These are phyloP conservation scores for Neolamprologus sp. DNA, from an alignment of 2,113 vertebrate genomes.

Conservation along the genomic window DNA sequence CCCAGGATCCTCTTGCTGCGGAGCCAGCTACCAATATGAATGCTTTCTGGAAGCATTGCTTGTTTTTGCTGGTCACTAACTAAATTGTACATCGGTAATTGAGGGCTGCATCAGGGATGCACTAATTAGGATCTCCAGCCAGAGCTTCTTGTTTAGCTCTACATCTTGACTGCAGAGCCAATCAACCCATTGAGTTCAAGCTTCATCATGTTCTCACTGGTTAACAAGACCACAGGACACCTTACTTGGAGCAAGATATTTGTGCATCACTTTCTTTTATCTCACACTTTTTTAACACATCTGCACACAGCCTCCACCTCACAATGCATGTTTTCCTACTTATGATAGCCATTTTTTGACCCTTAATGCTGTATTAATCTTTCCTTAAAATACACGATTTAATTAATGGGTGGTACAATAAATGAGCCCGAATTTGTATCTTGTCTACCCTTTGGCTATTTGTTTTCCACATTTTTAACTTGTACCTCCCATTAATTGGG, in stretches of 20 bases:
- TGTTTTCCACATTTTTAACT: conserved; percentile 45
- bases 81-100: background rate
- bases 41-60: background rate
- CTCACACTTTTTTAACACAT: background rate
- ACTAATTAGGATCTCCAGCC: background rate
- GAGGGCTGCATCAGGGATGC: background rate
- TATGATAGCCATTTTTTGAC: background rate
- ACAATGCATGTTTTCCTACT: background rate
- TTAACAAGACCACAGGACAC: background rate
- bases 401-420: conserved; percentile 13
- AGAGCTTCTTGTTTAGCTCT: background rate
- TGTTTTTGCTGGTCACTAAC: background rate
- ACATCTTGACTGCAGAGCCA: background rate
- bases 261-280: background rate
- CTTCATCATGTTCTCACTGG: background rate
- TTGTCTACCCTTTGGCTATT: conserved; percentile 47
- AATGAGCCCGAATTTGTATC: background rate
- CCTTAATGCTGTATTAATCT: conserved; percentile 12
- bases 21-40: background rate
- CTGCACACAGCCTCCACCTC: background rate
- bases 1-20: background rate
- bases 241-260: background rate
- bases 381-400: conserved; percentile 10
- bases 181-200: background rate
- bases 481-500: conserved; percentile 54